Evolutionary conservation across 2,797 vertebrate genomes (phyloP), one percentile per base, ranked within the genome.

Genomic region (Acrocephalus scirpaceus): DNA sequence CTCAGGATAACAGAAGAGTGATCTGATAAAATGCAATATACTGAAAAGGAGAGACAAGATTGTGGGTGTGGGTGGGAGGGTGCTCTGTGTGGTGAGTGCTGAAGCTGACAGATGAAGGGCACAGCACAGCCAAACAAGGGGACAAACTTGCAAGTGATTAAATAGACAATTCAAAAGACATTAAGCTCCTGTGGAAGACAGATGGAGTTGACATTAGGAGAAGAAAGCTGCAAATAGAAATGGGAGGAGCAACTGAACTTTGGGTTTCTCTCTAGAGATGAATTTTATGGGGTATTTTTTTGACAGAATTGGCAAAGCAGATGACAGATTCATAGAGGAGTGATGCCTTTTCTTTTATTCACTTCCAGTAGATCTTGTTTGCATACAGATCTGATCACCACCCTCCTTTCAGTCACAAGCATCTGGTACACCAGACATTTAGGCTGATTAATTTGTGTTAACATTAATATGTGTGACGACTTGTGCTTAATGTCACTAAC

Each of bases 91-190:
- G 45, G 27, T 1, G 8, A 78, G 51, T 4, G 5, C 22, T 44
- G 62, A 56, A 42, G 58, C 77, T 92, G 94, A 88, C 62, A 87
- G 91, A 94, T 94, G 91, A 96, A 96, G 93, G 94, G 70, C 92
- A 96, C 75, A 65, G 48, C 21, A 48, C 48, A 82, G 45, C 70
- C 86, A 84, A 72, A 81, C 40, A 82, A 88, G 51, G 64, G 83
- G 86, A 93, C 30, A 80, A 84, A 86, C 67, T 30, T 83, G 85
- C 42, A 67, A 90, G 75, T 90, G 93, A 96, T 96, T 97, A 96
- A 96, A 92, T 47, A 95, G 89, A 93, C 89, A 67, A 86, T 96
- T 95, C 80, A 91, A 95, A 95, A 92, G 87, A 88, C 53, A 88
- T 90, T 95, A 92, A 73, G 66, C 82, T 92, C 36, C 65, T 23